phyloP scores from a whole-genome alignment of 2,113 vertebrate genomes.

The Accipiter virgatus region DNA sequence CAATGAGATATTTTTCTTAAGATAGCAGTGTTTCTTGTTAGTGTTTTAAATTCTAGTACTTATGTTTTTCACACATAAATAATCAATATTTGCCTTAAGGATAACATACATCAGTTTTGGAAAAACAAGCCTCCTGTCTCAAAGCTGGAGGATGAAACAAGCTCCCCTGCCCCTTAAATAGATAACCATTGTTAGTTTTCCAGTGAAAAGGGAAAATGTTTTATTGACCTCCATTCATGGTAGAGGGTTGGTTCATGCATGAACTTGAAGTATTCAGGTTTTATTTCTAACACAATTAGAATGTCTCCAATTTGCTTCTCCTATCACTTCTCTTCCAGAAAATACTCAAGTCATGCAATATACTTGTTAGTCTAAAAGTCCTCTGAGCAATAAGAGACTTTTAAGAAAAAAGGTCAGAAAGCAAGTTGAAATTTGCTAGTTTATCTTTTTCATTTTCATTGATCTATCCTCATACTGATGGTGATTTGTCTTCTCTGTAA shows the following conservation, averaged over 20 bases:
- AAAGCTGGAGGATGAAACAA: slow-evolving; percentile 13
- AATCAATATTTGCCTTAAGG: slow-evolving; percentile 47
- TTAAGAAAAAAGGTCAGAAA: not conserved
- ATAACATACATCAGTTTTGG: not conserved
- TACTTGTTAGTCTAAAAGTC: not conserved
- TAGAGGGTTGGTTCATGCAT: not conserved
- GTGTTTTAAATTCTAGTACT: not conserved
- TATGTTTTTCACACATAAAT: not conserved
- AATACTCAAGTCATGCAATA: not conserved
- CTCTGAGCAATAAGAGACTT: not conserved
- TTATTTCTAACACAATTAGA: slow-evolving; percentile 4
- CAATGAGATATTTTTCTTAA: not conserved
- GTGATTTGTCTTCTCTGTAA: not conserved
- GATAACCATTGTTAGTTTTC: not conserved
- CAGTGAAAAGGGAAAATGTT: not conserved
- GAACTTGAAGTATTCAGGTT: not conserved
- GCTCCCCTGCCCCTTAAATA: not conserved
- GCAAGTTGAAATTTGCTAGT: not conserved
- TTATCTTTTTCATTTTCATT: not conserved
- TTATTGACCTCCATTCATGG: not conserved
- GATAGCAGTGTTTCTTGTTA: not conserved
- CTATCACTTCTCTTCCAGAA: not conserved
- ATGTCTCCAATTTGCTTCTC: not conserved
- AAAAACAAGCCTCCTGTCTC: not conserved
- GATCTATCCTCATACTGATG: not conserved